Evolutionary conservation across 2,113 vertebrate species (phyloP).

Genomic region (Illadopsis cleaveri): DNA sequence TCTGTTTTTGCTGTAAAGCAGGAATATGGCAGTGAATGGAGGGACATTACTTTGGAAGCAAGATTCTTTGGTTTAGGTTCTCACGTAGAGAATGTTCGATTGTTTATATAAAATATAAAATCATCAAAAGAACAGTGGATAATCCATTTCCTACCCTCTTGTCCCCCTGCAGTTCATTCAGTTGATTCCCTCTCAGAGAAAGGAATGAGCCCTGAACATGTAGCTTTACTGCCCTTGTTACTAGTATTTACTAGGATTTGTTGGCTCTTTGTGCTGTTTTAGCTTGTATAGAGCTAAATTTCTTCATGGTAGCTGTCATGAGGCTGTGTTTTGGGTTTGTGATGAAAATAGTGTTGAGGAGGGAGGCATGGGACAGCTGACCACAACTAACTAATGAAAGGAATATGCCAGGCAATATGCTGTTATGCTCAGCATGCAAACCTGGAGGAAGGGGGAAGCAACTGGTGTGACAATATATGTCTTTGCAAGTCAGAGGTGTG

Average conservation of each 20-base stretch:
- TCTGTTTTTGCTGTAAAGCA: not conserved
- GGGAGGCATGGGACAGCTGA: not conserved
- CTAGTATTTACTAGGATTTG: not conserved
- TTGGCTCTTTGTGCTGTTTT: not conserved
- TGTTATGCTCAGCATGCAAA: not conserved
- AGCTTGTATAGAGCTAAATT: not conserved
- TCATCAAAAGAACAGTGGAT: not conserved
- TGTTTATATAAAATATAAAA: not conserved
- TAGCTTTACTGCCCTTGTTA: not conserved
- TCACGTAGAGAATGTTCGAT: not conserved
- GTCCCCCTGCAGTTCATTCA: not conserved
- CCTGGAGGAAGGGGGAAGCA: not conserved
- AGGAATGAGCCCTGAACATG: not conserved
- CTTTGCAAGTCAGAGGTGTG: accelerated
- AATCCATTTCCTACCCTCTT: not conserved
- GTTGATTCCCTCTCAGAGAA: not conserved
- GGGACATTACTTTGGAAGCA: not conserved
- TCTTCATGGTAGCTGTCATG: not conserved
- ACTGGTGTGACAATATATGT: not conserved
- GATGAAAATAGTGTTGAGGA: not conserved
- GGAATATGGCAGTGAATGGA: not conserved
- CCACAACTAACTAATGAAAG: not conserved
- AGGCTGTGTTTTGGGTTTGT: not conserved
- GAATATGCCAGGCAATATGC: not conserved
- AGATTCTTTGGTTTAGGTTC: not conserved